These are phyloP conservation scores for Drosophila histrio DNA, from an alignment of 2,888 invertebrate genomes.

Conservation along the genomic window DNA sequence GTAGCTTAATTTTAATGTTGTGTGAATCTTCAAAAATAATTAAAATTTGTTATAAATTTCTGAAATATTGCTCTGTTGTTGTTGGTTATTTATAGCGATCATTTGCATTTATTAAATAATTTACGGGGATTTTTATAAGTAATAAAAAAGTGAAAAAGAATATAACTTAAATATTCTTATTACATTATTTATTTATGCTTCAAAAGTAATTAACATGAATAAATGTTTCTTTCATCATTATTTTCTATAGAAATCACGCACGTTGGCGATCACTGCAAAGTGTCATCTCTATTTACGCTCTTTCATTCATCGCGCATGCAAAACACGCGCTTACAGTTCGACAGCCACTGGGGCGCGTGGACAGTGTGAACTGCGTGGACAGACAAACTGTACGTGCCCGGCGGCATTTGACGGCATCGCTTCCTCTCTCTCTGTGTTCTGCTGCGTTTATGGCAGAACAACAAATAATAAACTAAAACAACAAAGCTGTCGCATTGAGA, in stretches of 20 bases:
- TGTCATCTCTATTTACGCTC: conserved; percentile 36
- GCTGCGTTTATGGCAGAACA: conserved; percentile 25
- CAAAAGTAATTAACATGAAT: no score
- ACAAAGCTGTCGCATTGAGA: conserved; percentile 43
- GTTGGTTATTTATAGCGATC: no score
- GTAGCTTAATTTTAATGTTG: not conserved
- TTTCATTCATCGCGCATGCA: conserved; percentile 54
- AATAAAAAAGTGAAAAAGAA: no score
- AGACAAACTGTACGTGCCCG: not conserved
- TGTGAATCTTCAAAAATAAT: not conserved
- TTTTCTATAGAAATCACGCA: not conserved
- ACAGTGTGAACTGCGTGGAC: not conserved
- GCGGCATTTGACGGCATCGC: conserved; percentile 33
- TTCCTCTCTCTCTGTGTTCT: conserved; percentile 50
- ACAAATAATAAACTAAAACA: conserved; percentile 36
- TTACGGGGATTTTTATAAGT: no score
- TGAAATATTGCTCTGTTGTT: no score
- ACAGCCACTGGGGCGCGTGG: conserved; percentile 26
- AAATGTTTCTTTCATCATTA: no score
- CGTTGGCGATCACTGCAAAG: not conserved
- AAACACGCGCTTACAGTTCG: conserved; percentile 59
- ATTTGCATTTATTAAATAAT: no score
- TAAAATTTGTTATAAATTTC: not conserved
- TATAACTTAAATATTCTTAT: no score
- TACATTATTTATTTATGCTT: no score